phyloP scores from a whole-genome alignment of 2,113 vertebrate genomes.

The Sarotherodon lohbergeri region DNA sequence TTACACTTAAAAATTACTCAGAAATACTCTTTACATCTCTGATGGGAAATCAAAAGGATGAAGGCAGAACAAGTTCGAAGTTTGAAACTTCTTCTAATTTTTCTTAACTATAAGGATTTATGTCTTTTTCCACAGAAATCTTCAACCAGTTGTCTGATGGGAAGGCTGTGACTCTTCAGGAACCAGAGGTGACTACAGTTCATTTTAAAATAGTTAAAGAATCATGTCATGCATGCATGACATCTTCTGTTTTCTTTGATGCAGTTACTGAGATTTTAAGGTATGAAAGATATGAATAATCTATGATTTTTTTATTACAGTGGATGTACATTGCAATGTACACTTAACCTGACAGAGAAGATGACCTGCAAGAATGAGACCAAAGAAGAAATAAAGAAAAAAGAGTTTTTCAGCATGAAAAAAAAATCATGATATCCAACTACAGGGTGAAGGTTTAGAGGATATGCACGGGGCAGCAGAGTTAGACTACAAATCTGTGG shows the following conservation, averaged over 20 bases:
- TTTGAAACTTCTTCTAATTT: not conserved
- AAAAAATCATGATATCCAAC: not conserved
- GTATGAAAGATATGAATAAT: not conserved
- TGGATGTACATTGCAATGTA: constrained; percentile 50
- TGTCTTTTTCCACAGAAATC: constrained; percentile 45
- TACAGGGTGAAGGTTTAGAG: not conserved
- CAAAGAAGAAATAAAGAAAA: not conserved
- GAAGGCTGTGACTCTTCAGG: constrained; percentile 27
- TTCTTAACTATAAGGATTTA: not conserved
- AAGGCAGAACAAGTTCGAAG: not conserved
- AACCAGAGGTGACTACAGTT: constrained; percentile 47
- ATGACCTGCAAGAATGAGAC: not conserved
- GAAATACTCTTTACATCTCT: not conserved
- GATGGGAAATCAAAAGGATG: fast-evolving
- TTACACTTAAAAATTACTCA: not conserved
- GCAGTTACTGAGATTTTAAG: not conserved
- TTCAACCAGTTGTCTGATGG: constrained; percentile 44
- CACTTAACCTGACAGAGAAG: not conserved
- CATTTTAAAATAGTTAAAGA: not conserved
- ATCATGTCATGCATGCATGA: not conserved
- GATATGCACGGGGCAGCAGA: fast-evolving
- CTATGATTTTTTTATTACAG: not conserved
- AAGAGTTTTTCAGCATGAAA: not conserved
- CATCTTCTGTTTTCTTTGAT: not conserved
- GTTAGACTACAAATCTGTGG: not conserved